Evolutionary conservation across 2,888 invertebrate genomes (phyloP), one percentile per base, ranked within the genome.

Genomic region (Andrena fulva): DNA sequence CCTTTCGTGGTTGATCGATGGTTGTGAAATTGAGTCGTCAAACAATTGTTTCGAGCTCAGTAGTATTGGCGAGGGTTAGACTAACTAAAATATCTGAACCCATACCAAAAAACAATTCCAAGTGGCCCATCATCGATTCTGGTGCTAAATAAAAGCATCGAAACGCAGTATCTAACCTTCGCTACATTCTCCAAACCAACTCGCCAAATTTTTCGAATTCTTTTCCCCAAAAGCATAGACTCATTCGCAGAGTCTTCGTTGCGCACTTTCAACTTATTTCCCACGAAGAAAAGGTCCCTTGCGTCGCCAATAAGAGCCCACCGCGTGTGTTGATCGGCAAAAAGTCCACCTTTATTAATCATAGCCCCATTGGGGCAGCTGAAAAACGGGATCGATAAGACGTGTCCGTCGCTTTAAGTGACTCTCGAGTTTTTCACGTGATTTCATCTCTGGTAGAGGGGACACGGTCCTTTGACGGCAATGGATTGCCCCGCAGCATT

Each of bases 361-460:
- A 77, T 68, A 71, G 60, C 48, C 35, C 33, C 48, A 72, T 69
- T 35, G 68, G 29, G 20, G 27, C n/a, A 63, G 24, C 56, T n/a
- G 8, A 82, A 74, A 78, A 74, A 77, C 27, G 48, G 27, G 70
- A 77, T 82, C 73, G 87, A 83, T 80, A 77, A 79, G 76, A 77
- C 80, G 59, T 50, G 35, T 67, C 35, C 54, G 42, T 59, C 67
- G 71, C 27, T 71, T 80, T 68, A 82, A 89, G 88, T 88, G 89
- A 87, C 87, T 89, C 80, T 85, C 63, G 82, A 84, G 82, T 84
- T 86, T 87, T 90, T 84, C 81, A 29, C 67, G 66, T 31, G 75
- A 77, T 81, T 82, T 85, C 63, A 52, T 70, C 81, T 64, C 72
- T 56, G 33, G 64, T 77, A 62, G 24, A 68, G 82, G 75, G 73